phyloP scores from a whole-genome alignment of 2,797 vertebrate genomes.

The Glossophaga mutica region DNA sequence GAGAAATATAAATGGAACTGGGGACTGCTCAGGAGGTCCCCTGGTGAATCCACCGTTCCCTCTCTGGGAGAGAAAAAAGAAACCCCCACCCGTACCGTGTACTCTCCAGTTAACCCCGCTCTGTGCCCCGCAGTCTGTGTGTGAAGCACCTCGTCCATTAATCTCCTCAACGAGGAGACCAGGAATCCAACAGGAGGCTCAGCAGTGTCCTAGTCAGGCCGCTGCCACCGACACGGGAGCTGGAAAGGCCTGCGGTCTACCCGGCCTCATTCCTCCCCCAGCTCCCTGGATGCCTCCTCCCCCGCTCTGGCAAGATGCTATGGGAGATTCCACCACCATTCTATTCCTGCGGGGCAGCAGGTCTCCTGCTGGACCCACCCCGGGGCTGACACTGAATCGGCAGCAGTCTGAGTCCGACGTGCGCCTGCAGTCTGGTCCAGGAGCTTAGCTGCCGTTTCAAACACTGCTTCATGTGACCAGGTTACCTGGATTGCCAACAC shows the following conservation, averaged over 20 bases:
- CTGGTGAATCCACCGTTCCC: background rate
- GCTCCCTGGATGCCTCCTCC: rapidly evolving
- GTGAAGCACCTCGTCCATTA: background rate
- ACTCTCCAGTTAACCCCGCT: background rate
- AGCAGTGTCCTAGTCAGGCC: too few relatives aligned
- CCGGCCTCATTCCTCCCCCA: background rate
- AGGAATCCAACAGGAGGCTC: background rate
- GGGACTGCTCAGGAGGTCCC: background rate
- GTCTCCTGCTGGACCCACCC: too few relatives aligned
- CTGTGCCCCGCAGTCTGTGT: background rate
- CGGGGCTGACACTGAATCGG: background rate
- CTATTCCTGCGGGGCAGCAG: background rate
- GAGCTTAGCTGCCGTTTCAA: background rate
- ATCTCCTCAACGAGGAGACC: background rate
- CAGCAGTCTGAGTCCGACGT: background rate
- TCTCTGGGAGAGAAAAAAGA: slow-evolving; percentile 18
- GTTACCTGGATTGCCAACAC: background rate
- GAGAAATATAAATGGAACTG: background rate
- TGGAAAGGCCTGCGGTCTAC: background rate
- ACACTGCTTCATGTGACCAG: background rate
- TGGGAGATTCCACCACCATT: rapidly evolving
- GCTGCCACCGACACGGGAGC: rapidly evolving
- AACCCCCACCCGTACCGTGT: background rate
- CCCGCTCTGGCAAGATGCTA: background rate
- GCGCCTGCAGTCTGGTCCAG: background rate